Evolutionary conservation across 2,797 vertebrate species (phyloP).

Genomic region (Buceros bicornis): DNA sequence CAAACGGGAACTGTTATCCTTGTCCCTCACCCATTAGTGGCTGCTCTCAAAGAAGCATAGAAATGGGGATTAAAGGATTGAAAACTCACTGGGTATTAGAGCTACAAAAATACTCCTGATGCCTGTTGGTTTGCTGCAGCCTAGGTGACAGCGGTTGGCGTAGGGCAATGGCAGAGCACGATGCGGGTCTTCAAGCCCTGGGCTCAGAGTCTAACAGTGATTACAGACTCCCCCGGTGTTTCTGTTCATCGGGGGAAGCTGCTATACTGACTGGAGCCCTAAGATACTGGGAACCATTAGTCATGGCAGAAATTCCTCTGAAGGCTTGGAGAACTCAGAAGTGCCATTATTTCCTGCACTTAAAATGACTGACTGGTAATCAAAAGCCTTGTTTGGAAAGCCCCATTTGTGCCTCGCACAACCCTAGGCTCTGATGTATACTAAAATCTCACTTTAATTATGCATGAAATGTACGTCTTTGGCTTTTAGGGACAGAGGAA

Average conservation of each 20-base stretch:
- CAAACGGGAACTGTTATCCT: not conserved
- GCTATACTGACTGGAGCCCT: not conserved
- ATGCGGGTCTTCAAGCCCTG: not conserved
- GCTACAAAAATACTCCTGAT: not conserved
- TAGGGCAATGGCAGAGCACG: accelerated
- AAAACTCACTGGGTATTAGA: not conserved
- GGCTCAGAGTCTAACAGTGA: not conserved
- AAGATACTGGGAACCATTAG: not conserved
- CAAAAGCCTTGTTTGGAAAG: slow-evolving; percentile 64
- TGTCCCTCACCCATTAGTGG: not conserved
- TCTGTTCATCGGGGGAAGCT: not conserved
- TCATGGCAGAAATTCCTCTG: not conserved
- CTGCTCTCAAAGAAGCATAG: not conserved
- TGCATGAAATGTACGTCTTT: slow-evolving; percentile 58
- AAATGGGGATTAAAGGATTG: not conserved
- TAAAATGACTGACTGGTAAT: slow-evolving; percentile 54
- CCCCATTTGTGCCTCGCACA: slow-evolving; percentile 52
- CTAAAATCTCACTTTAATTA: slow-evolving; percentile 65
- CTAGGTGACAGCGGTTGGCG: accelerated
- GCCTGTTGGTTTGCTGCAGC: accelerated
- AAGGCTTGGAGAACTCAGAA: slow-evolving; percentile 10
- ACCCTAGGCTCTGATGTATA: slow-evolving; percentile 21
- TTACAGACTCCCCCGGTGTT: not conserved
- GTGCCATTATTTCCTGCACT: slow-evolving; percentile 47
- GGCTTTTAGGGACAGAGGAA: slow-evolving; percentile 68